Conservation (phyloP, 2,113 vertebrate species). For the Saimiri boliviensis region DNA sequence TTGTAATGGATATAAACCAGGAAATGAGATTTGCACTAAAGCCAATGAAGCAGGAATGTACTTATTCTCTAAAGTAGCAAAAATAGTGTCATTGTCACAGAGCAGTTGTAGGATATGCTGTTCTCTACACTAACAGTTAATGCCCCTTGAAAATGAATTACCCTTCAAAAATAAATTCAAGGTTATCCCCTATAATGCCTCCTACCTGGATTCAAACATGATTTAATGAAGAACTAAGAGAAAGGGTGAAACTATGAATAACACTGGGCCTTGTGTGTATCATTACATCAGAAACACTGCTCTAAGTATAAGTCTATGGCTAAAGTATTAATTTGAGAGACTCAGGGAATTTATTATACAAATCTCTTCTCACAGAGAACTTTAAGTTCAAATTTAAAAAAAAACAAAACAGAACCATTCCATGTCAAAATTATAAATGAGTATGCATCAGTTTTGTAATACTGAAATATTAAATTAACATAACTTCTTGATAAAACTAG, state of each 20-base stretch:
- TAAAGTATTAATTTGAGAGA: slow-evolving; percentile 36
- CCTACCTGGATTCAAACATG: slow-evolving; percentile 65
- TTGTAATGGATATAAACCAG: slow-evolving; percentile 40
- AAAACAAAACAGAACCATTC: slow-evolving; percentile 12
- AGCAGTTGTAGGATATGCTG: background rate
- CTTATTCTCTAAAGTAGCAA: slow-evolving; percentile 35
- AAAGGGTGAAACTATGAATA: background rate
- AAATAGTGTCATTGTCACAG: background rate
- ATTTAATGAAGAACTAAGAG: slow-evolving; percentile 16
- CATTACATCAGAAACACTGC: background rate
- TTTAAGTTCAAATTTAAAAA: slow-evolving; percentile 11
- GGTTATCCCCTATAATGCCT: slow-evolving; percentile 5
- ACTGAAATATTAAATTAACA: slow-evolving; percentile 37
- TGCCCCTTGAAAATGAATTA: slow-evolving; percentile 5
- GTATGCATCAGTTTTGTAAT: background rate
- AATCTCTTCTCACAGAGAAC: slow-evolving; percentile 42
- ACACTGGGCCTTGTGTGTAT: background rate
- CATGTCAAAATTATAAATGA: background rate
- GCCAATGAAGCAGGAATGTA: background rate
- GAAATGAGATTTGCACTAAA: slow-evolving; percentile 46
- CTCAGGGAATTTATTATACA: background rate
- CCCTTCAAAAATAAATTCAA: slow-evolving; percentile 48
- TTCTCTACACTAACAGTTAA: background rate
- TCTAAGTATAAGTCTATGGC: background rate
- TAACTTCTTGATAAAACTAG: slow-evolving; percentile 18